Percentiles rank a stretch among this genome's conserved stretches.
These are phyloP conservation scores for Chelonus insularis DNA, from an alignment of 1,140 invertebrate genomes.

Conservation along the genomic window DNA sequence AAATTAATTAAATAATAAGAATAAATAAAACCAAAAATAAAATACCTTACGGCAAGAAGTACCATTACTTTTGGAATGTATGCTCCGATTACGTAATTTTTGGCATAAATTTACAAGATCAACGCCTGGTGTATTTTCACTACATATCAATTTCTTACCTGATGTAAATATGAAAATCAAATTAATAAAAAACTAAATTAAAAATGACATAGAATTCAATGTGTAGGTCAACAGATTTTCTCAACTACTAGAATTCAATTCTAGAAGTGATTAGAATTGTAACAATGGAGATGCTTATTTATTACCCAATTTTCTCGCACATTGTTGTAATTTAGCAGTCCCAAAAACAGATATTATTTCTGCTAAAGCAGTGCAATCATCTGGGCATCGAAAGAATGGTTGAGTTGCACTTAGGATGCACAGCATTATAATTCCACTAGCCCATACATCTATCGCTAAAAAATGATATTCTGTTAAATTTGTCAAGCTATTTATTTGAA, in stretches of 20 bases:
- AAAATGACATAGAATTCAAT: constrained; percentile 15
- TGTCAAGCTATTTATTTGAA: too few relatives aligned
- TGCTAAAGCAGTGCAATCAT: constrained; percentile 79
- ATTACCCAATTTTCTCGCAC: constrained; percentile 71
- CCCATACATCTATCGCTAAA: constrained; percentile 86
- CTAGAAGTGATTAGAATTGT: too few relatives aligned
- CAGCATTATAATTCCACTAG: constrained; percentile 82
- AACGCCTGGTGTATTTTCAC: constrained; percentile 44
- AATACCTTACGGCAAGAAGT: constrained; percentile 43
- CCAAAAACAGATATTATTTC: constrained; percentile 85
- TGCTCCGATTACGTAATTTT: constrained; percentile 47
- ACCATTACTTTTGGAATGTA: constrained; percentile 27
- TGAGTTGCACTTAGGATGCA: constrained; percentile 78
- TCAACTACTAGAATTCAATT: neutral
- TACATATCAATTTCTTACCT: constrained; percentile 57
- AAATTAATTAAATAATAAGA: too few relatives aligned
- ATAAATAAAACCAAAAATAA: constrained; percentile 31
- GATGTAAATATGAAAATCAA: constrained; percentile 23
- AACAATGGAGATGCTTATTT: too few relatives aligned
- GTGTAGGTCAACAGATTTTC: constrained; percentile 13
- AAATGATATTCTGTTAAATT: constrained; percentile 16
- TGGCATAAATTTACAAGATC: constrained; percentile 49
- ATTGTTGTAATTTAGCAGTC: constrained; percentile 67
- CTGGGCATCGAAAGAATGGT: constrained; percentile 81
- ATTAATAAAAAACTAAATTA: constrained; percentile 29